Evolutionary conservation across 2,797 vertebrate genomes (phyloP).

Genomic region (Pangasius krempfi): DNA sequence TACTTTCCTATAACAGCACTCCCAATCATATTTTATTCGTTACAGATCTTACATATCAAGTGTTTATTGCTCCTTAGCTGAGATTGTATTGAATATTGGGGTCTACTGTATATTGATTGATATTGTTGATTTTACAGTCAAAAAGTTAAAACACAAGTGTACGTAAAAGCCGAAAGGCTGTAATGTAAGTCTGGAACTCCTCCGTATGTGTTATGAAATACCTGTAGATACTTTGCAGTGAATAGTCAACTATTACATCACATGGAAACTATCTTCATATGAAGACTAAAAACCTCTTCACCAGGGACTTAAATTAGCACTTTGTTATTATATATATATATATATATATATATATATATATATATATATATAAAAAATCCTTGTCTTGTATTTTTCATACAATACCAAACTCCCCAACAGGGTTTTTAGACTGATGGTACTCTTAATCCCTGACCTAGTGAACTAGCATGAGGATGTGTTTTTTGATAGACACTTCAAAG

Average conservation of each 20-base stretch:
- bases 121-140: background rate
- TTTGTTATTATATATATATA: background rate
- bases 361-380: background rate
- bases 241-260: background rate
- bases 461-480: slow-evolving; percentile 1
- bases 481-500: background rate
- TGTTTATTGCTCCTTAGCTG: background rate
- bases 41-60: background rate
- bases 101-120: background rate
- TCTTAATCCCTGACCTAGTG: background rate
- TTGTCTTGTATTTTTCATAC: background rate
- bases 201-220: background rate
- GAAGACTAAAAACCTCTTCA: background rate
- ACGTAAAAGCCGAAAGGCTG: background rate
- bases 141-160: background rate
- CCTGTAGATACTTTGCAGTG: background rate
- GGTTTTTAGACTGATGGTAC: background rate
- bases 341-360: no score
- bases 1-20: background rate
- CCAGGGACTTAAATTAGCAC: background rate
- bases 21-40: background rate
- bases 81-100: background rate
- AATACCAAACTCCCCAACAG: background rate
- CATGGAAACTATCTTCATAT: background rate
- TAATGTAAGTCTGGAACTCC: background rate